Evolutionary conservation across 2,888 invertebrate species (phyloP), one percentile per base, ranked within the genome.

Genomic region (Drosophila multiciliata): DNA sequence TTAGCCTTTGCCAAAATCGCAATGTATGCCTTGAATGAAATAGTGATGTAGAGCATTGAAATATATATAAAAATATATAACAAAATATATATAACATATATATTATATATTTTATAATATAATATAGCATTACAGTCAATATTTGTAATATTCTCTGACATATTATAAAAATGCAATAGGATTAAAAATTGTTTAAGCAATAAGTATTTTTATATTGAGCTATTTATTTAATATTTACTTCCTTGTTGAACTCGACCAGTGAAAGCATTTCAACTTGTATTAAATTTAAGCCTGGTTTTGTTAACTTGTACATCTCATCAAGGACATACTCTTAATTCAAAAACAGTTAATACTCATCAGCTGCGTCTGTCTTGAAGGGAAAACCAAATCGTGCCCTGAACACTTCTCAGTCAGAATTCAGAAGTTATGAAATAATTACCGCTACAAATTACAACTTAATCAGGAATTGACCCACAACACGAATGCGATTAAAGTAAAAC

Each of bases 371-470:
- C 52, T 66, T 57, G 1, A 63, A 61, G 50, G 26, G 23, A 63
- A 60, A 53, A 17, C 11, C 4, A 45, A 45, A 23, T 29, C 36
- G 29, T 35, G 54, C 60, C 60, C 57, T 23, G 36, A 26, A 66
- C 78, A 75, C 69, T 81, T 79, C 69, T 52, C 73, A 74, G 60
- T 66, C 75, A 57, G 23, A 15, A 45, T 75, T 62, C 32, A 53
- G 61, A 67, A 75, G 66, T 71, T 77, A 72, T 79, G 57, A 72
- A 68, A 75, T 80, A 80, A 83, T 82, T 82, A 83, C 58, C 66
- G 78, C 71, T 73, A 82, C 87, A 85, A 87, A 89, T 89, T 80
- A 87, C 80, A 82, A 80, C 89, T 87, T 87, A 87, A 87, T 87
- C 80, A 83, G 80, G 75, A 89, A 85, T 87, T 85, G 85, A 75